phyloP scores from a whole-genome alignment of 2,113 vertebrate species.

The Sylvia atricapilla region DNA sequence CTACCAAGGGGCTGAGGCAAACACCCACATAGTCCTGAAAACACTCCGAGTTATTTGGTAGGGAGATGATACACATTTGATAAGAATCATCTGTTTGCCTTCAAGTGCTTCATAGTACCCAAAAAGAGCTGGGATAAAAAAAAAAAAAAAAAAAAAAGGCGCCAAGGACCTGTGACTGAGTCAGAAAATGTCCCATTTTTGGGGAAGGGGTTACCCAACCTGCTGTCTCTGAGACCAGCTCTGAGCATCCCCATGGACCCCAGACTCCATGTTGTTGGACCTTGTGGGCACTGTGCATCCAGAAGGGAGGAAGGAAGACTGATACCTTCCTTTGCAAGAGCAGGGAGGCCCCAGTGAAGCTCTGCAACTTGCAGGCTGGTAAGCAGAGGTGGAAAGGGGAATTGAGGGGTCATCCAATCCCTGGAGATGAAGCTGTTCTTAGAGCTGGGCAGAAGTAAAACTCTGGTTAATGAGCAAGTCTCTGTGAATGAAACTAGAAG shows the following conservation, averaged over 20 bases:
- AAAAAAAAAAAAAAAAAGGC: too few species aligned
- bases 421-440: background rate
- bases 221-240: background rate
- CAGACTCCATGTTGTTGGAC: accelerated
- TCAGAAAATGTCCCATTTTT: background rate
- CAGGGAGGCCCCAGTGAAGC: background rate
- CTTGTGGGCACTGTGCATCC: accelerated
- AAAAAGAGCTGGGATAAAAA: background rate
- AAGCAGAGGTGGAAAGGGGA: background rate
- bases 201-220: background rate
- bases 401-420: accelerated
- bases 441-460: background rate
- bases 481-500: background rate
- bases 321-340: background rate
- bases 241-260: background rate
- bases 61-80: background rate
- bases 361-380: background rate
- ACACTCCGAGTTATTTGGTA: too few species aligned
- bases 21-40: too few species aligned
- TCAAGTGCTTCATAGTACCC: background rate
- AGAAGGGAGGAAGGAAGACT: background rate
- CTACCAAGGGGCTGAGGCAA: too few species aligned
- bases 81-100: background rate
- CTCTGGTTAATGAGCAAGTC: background rate
- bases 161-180: background rate